A percentile compares a stretch with the other conserved stretches of the same genome.
Evolutionary conservation across 2,888 invertebrate genomes (phyloP).

Genomic region (Rhingia campestris): DNA sequence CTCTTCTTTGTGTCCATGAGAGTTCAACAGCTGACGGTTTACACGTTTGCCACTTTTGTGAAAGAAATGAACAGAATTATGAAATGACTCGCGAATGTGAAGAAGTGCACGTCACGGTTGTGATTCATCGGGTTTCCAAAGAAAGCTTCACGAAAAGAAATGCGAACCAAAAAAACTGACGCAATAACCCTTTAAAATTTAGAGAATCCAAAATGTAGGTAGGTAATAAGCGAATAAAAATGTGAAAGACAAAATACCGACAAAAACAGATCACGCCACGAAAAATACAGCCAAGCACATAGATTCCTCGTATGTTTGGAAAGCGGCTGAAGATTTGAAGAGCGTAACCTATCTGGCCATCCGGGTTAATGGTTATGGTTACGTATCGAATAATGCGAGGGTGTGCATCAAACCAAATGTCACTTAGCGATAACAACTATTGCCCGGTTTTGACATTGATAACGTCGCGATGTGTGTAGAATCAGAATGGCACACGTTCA

Average conservation of each 20-base stretch:
- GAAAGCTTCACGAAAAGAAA: constrained; percentile 4
- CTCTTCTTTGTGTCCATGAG: constrained; percentile 10
- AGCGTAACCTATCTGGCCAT: constrained; percentile 9
- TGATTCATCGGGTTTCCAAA: constrained; percentile 23
- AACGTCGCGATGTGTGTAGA: neutral
- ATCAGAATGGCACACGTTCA: no score
- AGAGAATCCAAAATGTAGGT: neutral
- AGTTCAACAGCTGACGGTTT: constrained; percentile 3
- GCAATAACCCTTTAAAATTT: constrained; percentile 36
- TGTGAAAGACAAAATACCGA: constrained; percentile 13
- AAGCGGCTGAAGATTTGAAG: constrained; percentile 36
- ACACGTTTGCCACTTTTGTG: neutral
- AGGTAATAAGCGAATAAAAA: neutral
- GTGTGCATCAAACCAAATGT: constrained; percentile 7
- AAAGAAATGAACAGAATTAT: constrained; percentile 26
- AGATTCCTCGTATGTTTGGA: neutral
- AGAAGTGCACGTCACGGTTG: constrained; percentile 22
- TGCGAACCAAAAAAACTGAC: constrained; percentile 40
- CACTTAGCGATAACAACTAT: constrained; percentile 3
- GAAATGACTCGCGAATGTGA: constrained; percentile 11
- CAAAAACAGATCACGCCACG: constrained; percentile 43
- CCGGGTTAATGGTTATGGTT: neutral
- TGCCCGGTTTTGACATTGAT: constrained; percentile 19
- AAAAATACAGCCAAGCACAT: neutral
- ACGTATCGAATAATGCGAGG: constrained; percentile 14